Evolutionary conservation across 1,140 invertebrate species (phyloP), one percentile per base, ranked within the genome.

Genomic region (Oscheius sp.): DNA sequence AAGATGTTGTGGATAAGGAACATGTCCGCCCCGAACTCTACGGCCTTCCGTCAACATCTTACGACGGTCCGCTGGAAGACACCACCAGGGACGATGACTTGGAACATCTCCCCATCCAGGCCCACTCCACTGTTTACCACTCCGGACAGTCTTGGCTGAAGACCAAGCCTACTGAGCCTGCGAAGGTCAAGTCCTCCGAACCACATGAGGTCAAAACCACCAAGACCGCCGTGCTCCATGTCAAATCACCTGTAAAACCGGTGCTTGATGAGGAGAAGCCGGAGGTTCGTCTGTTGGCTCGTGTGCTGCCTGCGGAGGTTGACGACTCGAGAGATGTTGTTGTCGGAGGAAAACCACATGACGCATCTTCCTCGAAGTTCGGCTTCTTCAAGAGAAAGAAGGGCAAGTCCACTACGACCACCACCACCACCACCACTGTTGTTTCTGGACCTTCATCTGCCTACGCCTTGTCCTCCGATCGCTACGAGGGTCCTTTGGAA

Each of bases 341-440:
- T 20, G 35, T 36, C n/a, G 68, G 26, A 35, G 7, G 4, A 55
- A 55, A 55, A 55, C 7, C 7, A 13, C 4, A 4, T 55, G 49
- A 55, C 15, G 23, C 49, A 55, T 46, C 64, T 45, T 68, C 64
- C 23, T 49, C 31, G 15, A 7, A 20, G 4, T 36, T 68, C 28
- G 49, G 46, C 23, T 68, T 68, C 66, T 68, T 68, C 15, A 55
- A 55, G 28, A 55, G 42, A 38, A 4, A 63, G 66, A 71, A 71
- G 68, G 69, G 59, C 28, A 71, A 71, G 32, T 29, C 68, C 3
- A 58, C 31, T 31, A 55, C n/a, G n/a, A n/a, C n/a, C n/a, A n/a
- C n/a, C n/a, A n/a, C n/a, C n/a, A n/a, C n/a, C n/a, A n/a, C n/a
- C n/a, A n/a, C n/a, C n/a, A n/a, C n/a, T n/a, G 49, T 55, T 26